Base-by-base conservation (phyloP, 1,140 invertebrate genomes). In the Atta colombica region DNA sequence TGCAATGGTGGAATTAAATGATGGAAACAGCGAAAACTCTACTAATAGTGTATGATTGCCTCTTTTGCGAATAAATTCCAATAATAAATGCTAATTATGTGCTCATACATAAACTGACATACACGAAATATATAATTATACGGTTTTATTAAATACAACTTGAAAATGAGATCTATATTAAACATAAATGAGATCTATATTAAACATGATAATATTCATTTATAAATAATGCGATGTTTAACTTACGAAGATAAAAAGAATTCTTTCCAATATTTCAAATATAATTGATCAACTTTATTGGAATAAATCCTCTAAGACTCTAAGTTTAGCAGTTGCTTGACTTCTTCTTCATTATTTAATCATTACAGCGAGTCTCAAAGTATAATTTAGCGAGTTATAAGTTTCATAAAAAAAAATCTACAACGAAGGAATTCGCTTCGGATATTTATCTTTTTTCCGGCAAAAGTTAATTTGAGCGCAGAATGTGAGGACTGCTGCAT, bases 301-400 rank as follows among this genome's bases (percentile, higher is more conserved):
- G 8, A 45, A 45, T 45, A 12, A 45, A 45, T 45, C 8, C 8
- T 45, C 39, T 0, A 45, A 45, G 39, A 8, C 39, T 45, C 39
- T 3, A 45, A 45, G 39, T 45, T 45, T 45, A 45, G 10, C 8
- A 45, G 39, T 45, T 45, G 39, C 39, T 45, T 45, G 39, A 45
- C 39, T 8, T 45, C 8, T 45, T 12, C 39, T 45, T 45, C 39
- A 10, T 45, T 14, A 39, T 84, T 61, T 58, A 75, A 74, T 75
- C 69, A 45, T 82, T 82, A 74, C 55, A 74, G 18, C 68, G 28
- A 63, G 39, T 61, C 25, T 14, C 18, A 74, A 84, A 84, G 80
- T 84, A 74, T 55, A 75, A 63, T 84, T 69, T 80, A 68, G 7
- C n/a, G 7, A 68, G 63, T 68, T 75, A 61, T 63, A 84, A 63